These are phyloP conservation scores for Sinelater perroti DNA, from an alignment of 2,888 invertebrate species.

Conservation along the genomic window DNA sequence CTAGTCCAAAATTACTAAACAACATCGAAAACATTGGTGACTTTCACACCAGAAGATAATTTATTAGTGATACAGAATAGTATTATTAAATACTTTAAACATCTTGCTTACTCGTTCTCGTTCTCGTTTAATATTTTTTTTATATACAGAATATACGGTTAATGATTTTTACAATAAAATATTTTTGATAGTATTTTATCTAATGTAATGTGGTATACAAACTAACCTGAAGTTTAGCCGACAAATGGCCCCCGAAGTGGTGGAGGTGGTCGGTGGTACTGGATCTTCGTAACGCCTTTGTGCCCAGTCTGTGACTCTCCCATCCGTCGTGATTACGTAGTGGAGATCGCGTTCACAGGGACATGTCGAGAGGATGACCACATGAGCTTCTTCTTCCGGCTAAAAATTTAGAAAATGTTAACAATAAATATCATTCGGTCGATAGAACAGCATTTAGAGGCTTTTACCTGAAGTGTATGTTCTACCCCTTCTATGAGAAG, in stretches of 20 bases:
- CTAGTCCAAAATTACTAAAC: no score
- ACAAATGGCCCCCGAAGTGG: constrained; percentile 59
- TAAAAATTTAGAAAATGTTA: constrained; percentile 49
- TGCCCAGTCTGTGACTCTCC: constrained; percentile 72
- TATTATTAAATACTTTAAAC: no score
- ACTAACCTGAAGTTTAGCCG: constrained; percentile 64
- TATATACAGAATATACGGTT: no score
- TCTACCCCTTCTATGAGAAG: constrained; percentile 72
- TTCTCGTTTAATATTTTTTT: no score
- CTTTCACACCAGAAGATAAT: no score
- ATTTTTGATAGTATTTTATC: no score
- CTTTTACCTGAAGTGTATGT: constrained; percentile 68
- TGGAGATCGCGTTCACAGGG: constrained; percentile 70
- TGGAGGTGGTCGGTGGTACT: constrained; percentile 47
- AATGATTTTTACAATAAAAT: no score
- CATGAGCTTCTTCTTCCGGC: constrained; percentile 71
- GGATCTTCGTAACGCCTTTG: constrained; percentile 63
- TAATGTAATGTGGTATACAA: no score
- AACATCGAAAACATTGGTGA: no score
- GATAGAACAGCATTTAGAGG: background rate
- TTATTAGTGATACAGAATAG: no score
- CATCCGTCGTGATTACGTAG: constrained; percentile 72
- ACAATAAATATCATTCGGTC: no score
- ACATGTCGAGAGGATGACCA: constrained; percentile 72
- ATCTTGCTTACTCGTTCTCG: no score